Conservation (phyloP, 2,888 invertebrate genomes). For the Temnothorax ravouxi region DNA sequence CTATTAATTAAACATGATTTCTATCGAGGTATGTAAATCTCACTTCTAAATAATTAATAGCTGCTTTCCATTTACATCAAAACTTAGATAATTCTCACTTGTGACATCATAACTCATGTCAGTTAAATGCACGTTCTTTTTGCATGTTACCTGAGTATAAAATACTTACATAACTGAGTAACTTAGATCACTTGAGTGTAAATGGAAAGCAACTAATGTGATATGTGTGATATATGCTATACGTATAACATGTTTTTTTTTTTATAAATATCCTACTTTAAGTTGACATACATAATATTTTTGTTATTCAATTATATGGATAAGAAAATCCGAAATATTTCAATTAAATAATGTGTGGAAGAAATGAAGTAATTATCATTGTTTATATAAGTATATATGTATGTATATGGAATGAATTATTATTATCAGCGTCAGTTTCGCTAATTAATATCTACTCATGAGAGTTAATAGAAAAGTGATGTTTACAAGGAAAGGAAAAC, state of each 20-base stretch:
- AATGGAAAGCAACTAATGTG: no score
- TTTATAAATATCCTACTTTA: conserved; percentile 28
- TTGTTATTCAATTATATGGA: conserved; percentile 20
- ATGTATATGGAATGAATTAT: background rate
- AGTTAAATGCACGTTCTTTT: no score
- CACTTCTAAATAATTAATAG: background rate
- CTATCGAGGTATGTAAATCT: background rate
- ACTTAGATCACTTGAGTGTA: no score
- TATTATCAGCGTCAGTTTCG: background rate
- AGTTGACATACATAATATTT: conserved; percentile 31
- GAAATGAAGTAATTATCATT: no score
- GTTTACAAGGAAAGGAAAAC: background rate
- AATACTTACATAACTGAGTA: no score
- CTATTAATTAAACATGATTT: conserved; percentile 10
- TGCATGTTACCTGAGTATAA: no score
- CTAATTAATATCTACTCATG: background rate
- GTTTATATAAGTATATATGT: no score
- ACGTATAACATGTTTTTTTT: background rate
- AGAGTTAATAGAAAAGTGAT: conserved; percentile 2
- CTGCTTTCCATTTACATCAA: no score
- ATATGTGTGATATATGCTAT: conserved; percentile 12
- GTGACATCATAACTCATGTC: no score
- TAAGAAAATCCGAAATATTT: conserved; percentile 4
- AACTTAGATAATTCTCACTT: no score
- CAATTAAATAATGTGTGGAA: background rate